phyloP scores from a whole-genome alignment of 2,113 vertebrate species.

The Dasypus novemcinctus region DNA sequence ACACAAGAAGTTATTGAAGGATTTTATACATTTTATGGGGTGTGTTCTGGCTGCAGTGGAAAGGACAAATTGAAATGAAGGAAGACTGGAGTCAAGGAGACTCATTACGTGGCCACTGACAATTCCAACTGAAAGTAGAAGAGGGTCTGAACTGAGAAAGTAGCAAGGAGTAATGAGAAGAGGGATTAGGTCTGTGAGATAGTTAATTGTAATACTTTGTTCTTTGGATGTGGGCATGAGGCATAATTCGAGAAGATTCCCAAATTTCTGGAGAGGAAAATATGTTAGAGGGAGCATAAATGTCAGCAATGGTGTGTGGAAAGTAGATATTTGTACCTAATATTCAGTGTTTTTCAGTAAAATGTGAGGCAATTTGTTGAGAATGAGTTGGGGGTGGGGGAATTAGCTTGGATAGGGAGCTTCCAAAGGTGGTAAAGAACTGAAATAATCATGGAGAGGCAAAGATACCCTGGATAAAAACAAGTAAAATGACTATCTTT shows the following conservation, averaged over 20 bases:
- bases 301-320: neutral
- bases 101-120: neutral
- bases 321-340: no score
- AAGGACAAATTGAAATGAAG: neutral
- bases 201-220: neutral
- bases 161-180: neutral
- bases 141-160: neutral
- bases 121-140: neutral
- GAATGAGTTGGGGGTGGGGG: neutral
- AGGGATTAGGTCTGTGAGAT: neutral
- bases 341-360: neutral
- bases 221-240: neutral
- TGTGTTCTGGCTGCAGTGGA: neutral
- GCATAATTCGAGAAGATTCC: neutral
- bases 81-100: neutral
- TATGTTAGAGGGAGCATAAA: neutral
- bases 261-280: neutral
- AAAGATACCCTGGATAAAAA: neutral
- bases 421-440: neutral
- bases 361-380: neutral
- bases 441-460: neutral
- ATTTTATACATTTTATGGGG: neutral
- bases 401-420: neutral
- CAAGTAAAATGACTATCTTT: neutral
- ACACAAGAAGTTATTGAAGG: neutral